A percentile compares a stretch with the other conserved stretches of the same genome.
Evolutionary conservation across 1,140 invertebrate genomes (phyloP).

Genomic region (Drosophila quadrilineata): DNA sequence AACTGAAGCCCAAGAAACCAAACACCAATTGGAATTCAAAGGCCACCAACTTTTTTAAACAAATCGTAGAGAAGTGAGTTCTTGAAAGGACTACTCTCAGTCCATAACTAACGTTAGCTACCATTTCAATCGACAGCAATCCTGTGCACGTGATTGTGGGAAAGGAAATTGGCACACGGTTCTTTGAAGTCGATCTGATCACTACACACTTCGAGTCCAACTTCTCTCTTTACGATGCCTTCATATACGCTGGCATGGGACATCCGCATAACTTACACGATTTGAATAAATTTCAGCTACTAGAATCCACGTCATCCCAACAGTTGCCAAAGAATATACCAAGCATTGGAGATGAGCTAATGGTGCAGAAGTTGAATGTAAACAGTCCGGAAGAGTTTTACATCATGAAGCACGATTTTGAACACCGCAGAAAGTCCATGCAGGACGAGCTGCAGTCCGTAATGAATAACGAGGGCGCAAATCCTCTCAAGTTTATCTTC

Average conservation of each 20-base stretch:
- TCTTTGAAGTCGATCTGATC: slow-evolving; percentile 52
- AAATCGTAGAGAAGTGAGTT: slow-evolving; percentile 51
- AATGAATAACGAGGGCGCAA: slow-evolving; percentile 24
- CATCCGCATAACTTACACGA: too few relatives aligned
- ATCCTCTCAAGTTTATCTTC: slow-evolving; percentile 41
- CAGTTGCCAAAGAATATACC: slow-evolving; percentile 3
- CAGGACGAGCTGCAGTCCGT: slow-evolving; percentile 1
- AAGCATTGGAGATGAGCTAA: slow-evolving; percentile 15
- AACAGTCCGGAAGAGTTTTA: slow-evolving; percentile 53
- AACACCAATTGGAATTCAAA: slow-evolving; percentile 35
- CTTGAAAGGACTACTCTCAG: not conserved
- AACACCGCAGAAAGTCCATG: not conserved
- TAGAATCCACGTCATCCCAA: not conserved
- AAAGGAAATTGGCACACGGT: not conserved
- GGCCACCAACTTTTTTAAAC: slow-evolving; percentile 44
- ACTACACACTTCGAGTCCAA: slow-evolving; percentile 20
- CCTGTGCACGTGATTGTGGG: slow-evolving; percentile 19
- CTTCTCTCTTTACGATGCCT: slow-evolving; percentile 64
- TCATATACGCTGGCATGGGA: slow-evolving; percentile 70
- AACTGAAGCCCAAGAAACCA: slow-evolving; percentile 40
- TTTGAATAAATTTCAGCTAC: too few relatives aligned
- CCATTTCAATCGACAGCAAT: slow-evolving; percentile 10
- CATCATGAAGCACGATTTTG: slow-evolving; percentile 36
- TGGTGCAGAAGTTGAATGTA: slow-evolving; percentile 48
- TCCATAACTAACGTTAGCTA: not conserved